A percentile compares a stretch with the other conserved stretches of the same genome.
These are phyloP conservation scores for Caloenas nicobarica DNA, from an alignment of 2,113 vertebrate species.

Conservation along the genomic window DNA sequence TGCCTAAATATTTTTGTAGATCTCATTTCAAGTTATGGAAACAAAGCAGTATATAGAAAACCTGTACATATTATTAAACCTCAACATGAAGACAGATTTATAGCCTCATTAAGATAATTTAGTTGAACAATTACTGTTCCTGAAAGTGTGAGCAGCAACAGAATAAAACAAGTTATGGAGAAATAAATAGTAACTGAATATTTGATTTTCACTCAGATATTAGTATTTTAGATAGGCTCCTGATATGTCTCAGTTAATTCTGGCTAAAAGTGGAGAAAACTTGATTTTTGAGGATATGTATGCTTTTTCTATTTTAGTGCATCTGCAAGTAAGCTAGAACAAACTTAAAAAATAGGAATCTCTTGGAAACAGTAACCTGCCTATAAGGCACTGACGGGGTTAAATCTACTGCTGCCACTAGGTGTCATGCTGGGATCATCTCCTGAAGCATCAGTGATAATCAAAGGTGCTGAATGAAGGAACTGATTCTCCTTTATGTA, in stretches of 20 bases:
- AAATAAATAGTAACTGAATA: not conserved
- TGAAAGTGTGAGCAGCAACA: not conserved
- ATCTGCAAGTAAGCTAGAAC: not conserved
- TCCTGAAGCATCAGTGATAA: not conserved
- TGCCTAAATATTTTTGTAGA: not conserved
- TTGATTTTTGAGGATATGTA: no score
- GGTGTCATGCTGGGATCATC: constrained; percentile 71
- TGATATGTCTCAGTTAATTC: not conserved
- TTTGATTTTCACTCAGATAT: not conserved
- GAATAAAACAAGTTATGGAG: not conserved
- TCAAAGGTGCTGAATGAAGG: not conserved
- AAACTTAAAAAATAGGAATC: not conserved
- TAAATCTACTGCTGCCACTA: constrained; percentile 72
- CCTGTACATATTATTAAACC: not conserved
- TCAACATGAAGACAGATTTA: not conserved
- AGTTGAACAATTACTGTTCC: not conserved
- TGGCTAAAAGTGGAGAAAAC: not conserved
- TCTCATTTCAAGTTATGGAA: not conserved
- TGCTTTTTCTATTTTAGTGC: not conserved
- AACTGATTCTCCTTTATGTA: not conserved
- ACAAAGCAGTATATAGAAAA: not conserved
- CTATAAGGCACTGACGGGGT: not conserved
- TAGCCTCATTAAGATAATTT: not conserved
- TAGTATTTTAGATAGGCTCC: not conserved
- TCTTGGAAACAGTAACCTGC: not conserved